phyloP scores from a whole-genome alignment of 2,888 invertebrate genomes.

The Germaria angustata region DNA sequence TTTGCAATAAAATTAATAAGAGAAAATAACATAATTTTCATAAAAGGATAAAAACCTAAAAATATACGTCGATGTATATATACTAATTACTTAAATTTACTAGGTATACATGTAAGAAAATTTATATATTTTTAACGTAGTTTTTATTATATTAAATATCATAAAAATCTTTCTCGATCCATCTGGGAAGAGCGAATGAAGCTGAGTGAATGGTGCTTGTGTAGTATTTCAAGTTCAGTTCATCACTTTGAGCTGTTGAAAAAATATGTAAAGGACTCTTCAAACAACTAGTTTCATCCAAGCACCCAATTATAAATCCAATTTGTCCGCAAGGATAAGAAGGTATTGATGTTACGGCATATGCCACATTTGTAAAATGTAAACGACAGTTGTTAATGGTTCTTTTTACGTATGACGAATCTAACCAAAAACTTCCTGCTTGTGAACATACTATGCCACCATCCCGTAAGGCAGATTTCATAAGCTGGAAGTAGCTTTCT shows the following conservation, averaged over 20 bases:
- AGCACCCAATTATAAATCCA: slow-evolving; percentile 94
- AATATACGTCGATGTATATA: too few species aligned
- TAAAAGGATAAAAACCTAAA: too few species aligned
- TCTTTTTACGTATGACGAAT: slow-evolving; percentile 87
- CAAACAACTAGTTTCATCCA: slow-evolving; percentile 83
- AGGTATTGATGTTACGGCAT: slow-evolving; percentile 92
- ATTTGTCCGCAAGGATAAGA: slow-evolving; percentile 99
- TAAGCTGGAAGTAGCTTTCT: slow-evolving; percentile 90
- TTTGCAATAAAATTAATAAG: too few species aligned
- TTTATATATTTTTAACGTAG: too few species aligned
- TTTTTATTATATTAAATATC: slow-evolving; percentile 44
- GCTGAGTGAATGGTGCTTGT: slow-evolving; percentile 90
- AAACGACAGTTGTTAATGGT: slow-evolving; percentile 88
- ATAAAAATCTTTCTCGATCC: slow-evolving; percentile 81
- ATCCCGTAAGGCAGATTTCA: slow-evolving; percentile 90
- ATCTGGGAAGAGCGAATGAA: slow-evolving; percentile 93
- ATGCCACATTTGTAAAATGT: slow-evolving; percentile 89
- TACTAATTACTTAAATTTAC: too few species aligned
- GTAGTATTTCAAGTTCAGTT: slow-evolving; percentile 91
- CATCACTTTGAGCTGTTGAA: slow-evolving; percentile 84
- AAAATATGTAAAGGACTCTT: slow-evolving; percentile 84
- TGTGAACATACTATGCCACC: slow-evolving; percentile 97
- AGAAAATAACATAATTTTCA: too few species aligned
- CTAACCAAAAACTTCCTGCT: slow-evolving; percentile 90
- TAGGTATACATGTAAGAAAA: too few species aligned